Evolutionary conservation across 2,113 vertebrate species (phyloP).

Genomic region (Rana temporaria): DNA sequence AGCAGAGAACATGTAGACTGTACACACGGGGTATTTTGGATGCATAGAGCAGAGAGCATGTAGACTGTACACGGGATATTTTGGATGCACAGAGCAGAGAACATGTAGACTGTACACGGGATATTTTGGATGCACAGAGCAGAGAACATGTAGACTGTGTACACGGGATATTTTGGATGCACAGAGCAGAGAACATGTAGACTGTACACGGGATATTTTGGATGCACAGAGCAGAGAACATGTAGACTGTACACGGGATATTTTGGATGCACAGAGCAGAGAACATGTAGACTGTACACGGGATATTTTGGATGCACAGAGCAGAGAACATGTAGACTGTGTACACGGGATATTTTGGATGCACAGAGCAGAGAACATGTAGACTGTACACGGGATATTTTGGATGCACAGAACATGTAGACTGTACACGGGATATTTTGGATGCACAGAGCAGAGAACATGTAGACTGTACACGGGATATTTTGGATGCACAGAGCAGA

Average conservation of each 20-base stretch:
- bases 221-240: background rate
- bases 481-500: too few species aligned
- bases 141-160: background rate
- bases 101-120: background rate
- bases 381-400: background rate
- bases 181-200: background rate
- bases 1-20: background rate
- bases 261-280: too few species aligned
- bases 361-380: background rate
- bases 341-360: background rate
- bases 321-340: background rate
- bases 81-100: too few species aligned
- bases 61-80: background rate
- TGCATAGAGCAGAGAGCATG: background rate
- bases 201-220: background rate
- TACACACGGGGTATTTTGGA: background rate
- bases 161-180: background rate
- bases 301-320: too few species aligned
- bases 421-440: background rate
- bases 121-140: too few species aligned
- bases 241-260: background rate
- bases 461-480: background rate
- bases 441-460: background rate
- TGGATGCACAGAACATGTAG: too few species aligned
- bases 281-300: background rate